Conservation (phyloP, 2,888 invertebrate genomes). For the Rhopalosiphum nymphaeae region DNA sequence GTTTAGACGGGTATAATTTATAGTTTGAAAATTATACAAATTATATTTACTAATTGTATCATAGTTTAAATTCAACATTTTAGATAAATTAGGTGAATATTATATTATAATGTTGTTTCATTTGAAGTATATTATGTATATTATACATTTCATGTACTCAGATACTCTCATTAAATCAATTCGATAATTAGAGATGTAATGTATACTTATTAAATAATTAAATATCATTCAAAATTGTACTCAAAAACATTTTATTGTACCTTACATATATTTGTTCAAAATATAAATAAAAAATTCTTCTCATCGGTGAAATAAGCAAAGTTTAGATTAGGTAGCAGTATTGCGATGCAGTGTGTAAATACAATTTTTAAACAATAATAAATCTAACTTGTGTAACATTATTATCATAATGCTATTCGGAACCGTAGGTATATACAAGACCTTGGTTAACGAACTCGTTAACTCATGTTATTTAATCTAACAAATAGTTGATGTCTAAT, state of each 20-base stretch:
- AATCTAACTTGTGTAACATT: conserved; percentile 23
- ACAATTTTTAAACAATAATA: conserved; percentile 26
- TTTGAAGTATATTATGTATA: not conserved
- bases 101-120: not conserved
- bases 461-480: conserved; percentile 31
- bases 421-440: not conserved
- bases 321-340: not conserved
- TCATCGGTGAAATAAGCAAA: not conserved
- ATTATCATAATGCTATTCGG: conserved; percentile 15
- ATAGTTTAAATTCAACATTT: not conserved
- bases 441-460: conserved; percentile 49
- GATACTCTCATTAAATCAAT: not conserved
- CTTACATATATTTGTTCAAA: not conserved
- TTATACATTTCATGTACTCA: not conserved
- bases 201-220: not conserved
- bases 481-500: conserved; percentile 34
- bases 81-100: not conserved
- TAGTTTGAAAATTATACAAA: not conserved
- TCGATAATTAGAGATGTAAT: not conserved
- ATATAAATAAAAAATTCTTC: not conserved
- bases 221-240: not conserved
- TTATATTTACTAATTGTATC: not conserved
- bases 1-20: not conserved
- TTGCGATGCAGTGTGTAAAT: conserved; percentile 1
- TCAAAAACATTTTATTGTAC: not conserved